Evolutionary conservation across 1,140 invertebrate genomes (phyloP).

Genomic region (Drosophila auraria): DNA sequence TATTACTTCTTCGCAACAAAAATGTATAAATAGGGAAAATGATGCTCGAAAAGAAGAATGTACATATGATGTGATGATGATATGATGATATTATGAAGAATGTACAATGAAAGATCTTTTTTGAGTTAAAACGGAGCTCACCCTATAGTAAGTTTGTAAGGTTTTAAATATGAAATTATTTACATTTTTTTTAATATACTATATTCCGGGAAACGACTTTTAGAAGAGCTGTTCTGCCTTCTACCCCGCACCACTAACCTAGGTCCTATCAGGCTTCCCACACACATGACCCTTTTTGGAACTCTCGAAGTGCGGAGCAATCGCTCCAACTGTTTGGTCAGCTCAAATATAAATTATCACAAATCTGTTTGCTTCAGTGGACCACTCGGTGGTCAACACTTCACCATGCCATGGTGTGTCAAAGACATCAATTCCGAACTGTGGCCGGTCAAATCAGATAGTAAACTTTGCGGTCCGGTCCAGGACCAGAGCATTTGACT

Average conservation of each 20-base stretch:
- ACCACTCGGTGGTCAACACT: conserved; percentile 20
- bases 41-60: not conserved
- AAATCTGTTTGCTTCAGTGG: conserved; percentile 39
- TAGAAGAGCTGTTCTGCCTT: not conserved
- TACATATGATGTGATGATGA: not conserved
- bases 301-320: not conserved
- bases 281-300: not conserved
- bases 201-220: too few species aligned
- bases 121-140: too few species aligned
- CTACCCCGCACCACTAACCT: too few species aligned
- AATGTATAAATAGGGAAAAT: not conserved
- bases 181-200: too few species aligned
- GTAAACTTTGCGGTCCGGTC: conserved; percentile 23
- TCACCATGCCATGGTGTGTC: conserved; percentile 9
- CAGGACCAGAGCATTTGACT: conserved; percentile 7
- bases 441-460: not conserved
- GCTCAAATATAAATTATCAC: conserved; percentile 41
- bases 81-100: too few species aligned
- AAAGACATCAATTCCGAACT: conserved; percentile 27
- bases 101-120: too few species aligned
- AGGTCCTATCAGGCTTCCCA: not conserved
- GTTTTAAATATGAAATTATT: too few species aligned
- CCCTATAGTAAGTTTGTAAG: too few species aligned
- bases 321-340: conserved; percentile 8
- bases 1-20: not conserved